Evolutionary conservation across 2,888 invertebrate genomes (phyloP).

Genomic region (Automeris io): DNA sequence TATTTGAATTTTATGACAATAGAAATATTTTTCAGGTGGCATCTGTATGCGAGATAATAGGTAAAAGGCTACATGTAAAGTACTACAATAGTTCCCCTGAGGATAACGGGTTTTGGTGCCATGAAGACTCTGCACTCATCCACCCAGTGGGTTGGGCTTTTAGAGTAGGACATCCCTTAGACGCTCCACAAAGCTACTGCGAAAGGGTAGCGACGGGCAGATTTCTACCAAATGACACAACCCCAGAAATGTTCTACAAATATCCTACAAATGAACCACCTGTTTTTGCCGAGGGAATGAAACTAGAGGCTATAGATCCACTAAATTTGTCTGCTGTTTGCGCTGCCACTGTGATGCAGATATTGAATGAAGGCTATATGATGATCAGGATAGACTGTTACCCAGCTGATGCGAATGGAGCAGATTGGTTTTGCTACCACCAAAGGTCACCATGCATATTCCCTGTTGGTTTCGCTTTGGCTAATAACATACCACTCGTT

Average conservation of each 20-base stretch:
- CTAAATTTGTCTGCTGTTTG: slow-evolving; percentile 95
- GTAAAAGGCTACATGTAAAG: slow-evolving; percentile 92
- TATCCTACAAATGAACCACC: slow-evolving; percentile 73
- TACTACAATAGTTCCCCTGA: slow-evolving; percentile 90
- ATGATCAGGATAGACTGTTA: slow-evolving; percentile 98
- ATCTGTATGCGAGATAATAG: slow-evolving; percentile 92
- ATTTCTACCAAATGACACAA: slow-evolving; percentile 86
- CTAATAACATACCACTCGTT: slow-evolving; percentile 88
- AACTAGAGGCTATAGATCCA: slow-evolving; percentile 98
- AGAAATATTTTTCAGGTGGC: slow-evolving; percentile 81
- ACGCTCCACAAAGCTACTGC: slow-evolving; percentile 88
- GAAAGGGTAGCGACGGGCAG: slow-evolving; percentile 84
- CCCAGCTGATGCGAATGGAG: slow-evolving; percentile 88
- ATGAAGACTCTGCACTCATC: slow-evolving; percentile 94
- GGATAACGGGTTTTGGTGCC: slow-evolving; percentile 97
- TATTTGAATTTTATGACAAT: background rate
- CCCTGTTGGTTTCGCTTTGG: slow-evolving; percentile 94
- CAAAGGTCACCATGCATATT: slow-evolving; percentile 96
- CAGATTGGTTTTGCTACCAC: slow-evolving; percentile 98
- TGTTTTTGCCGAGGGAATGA: slow-evolving; percentile 90
- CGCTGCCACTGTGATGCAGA: slow-evolving; percentile 96
- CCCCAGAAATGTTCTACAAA: slow-evolving; percentile 85
- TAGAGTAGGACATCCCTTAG: slow-evolving; percentile 90
- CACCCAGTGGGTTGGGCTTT: slow-evolving; percentile 99
- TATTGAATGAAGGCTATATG: slow-evolving; percentile 93